Evolutionary conservation across 1,140 invertebrate species (phyloP), one percentile per base, ranked within the genome.

Genomic region (Euborellia annulipes): DNA sequence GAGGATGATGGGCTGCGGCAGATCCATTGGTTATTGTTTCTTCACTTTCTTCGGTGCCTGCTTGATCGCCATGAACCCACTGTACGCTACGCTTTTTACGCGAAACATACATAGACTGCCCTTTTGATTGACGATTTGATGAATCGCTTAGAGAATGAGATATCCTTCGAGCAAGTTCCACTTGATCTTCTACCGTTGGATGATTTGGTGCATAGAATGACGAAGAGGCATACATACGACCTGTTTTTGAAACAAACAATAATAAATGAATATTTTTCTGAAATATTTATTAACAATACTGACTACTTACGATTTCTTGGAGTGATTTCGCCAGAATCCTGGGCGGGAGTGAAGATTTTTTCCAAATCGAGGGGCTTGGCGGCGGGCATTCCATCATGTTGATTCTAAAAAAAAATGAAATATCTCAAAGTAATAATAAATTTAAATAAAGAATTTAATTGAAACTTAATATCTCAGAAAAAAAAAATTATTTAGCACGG

Each of bases 51-150:
- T 27, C 23, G n/a, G n/a, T n/a, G n/a, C n/a, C n/a, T n/a, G n/a
- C n/a, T n/a, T n/a, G n/a, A n/a, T n/a, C n/a, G n/a, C n/a, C n/a
- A 57, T 92, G 87, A 38, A 93, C 80, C 90, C 90, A 95, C 64
- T 92, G 92, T 47, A 85, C 80, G 3, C 89, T 89, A 54, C 85
- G 71, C 58, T 91, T 90, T 68, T 90, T 91, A 43, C 90, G 71
- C 61, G 90, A 92, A 52, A 90, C 86, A 61, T 92, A 95, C 91
- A 94, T 95, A 52, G 79, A 81, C 63, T 93, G 89, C 14, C 91
- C 91, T 59, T 89, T 84, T 58, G 86, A 90, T 58, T 81, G 80
- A 62, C 83, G 75, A 64, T 94, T 95, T 65, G 81, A 85, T 50
- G 85, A 82, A 56, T 92, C 86, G 52, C 84, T 87, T 52, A 96